A percentile compares a stretch with the other conserved stretches of the same genome.
phyloP scores from a whole-genome alignment of 2,113 vertebrate species.

The Oxyruncus cristatus region DNA sequence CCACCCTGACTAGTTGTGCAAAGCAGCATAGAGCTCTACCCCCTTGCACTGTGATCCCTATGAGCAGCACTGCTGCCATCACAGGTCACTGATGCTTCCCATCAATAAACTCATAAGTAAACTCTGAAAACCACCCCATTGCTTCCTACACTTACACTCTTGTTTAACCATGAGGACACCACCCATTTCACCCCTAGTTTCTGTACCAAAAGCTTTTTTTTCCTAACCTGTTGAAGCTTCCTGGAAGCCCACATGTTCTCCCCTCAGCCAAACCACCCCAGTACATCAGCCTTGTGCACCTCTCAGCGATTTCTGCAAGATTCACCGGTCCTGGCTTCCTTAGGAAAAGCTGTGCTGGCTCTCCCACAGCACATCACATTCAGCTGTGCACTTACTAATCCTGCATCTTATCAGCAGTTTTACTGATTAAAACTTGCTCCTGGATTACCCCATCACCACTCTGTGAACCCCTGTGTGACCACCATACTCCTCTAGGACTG shows the following conservation, averaged over 20 bases:
- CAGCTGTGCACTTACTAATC: neutral
- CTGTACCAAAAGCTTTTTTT: neutral
- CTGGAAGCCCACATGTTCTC: rapidly evolving
- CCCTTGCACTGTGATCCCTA: neutral
- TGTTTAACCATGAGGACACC: neutral
- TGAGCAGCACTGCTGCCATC: neutral
- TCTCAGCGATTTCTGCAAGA: neutral
- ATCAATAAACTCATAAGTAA: neutral
- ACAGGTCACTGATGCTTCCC: neutral
- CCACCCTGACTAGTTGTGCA: neutral
- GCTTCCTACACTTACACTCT: neutral
- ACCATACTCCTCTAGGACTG: neutral
- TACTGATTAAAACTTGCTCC: neutral
- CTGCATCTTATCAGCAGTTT: neutral
- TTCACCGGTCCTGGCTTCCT: neutral
- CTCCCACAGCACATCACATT: neutral
- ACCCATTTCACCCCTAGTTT: neutral
- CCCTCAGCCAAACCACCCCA: rapidly evolving
- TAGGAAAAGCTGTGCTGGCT: neutral
- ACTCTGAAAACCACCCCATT: neutral
- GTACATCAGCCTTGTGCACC: neutral
- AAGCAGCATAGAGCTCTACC: neutral
- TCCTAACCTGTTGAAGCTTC: neutral
- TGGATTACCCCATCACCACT: neutral
- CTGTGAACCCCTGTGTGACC: neutral